phyloP scores from a whole-genome alignment of 1,140 invertebrate species.

The Paraescarpia echinospica region DNA sequence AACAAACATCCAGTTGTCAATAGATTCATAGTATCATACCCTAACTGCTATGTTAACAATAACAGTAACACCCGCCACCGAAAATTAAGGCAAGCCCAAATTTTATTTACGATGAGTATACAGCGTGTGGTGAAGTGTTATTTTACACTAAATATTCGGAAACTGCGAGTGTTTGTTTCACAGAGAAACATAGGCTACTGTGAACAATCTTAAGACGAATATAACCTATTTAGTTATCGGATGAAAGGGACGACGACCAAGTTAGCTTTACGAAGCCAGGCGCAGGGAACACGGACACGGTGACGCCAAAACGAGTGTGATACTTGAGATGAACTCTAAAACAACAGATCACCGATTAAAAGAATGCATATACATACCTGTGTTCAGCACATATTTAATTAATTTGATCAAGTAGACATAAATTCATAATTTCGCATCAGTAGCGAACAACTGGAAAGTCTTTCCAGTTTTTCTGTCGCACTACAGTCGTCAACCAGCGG shows the following conservation, averaged over 20 bases:
- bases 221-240: neutral
- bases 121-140: neutral
- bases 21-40: neutral
- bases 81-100: neutral
- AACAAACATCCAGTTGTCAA: neutral
- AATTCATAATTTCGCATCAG: neutral
- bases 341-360: neutral
- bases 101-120: neutral
- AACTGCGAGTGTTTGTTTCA: neutral
- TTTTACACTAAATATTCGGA: neutral
- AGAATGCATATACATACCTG: neutral
- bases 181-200: neutral
- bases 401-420: neutral
- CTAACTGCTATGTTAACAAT: no score
- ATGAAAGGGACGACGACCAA: neutral
- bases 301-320: neutral
- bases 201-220: neutral
- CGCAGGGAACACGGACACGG: neutral
- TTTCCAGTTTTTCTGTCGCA: neutral
- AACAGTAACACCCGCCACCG: no score
- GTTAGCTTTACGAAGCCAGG: neutral
- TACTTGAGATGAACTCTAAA: neutral
- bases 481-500: slow-evolving; percentile 3
- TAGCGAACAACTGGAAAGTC: neutral
- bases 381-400: neutral